Base-by-base conservation (phyloP, 2,888 invertebrate species). In the Nipponacmea schrenckii region DNA sequence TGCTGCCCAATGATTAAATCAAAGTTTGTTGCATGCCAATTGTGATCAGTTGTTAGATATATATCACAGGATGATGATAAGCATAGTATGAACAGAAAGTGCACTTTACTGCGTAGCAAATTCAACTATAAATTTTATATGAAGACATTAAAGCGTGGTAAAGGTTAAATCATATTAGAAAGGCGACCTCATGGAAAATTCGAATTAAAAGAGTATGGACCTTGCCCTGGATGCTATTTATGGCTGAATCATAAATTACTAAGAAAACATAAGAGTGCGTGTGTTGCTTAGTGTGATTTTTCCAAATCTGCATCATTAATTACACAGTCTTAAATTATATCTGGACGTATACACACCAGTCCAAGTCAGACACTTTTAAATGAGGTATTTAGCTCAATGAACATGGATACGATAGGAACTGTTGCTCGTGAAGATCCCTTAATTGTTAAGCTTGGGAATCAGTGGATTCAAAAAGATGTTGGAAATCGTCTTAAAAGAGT, bases 91-190 rank as follows among this genome's bases (percentile, higher is more conserved):
- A 56, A 56, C 56, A 56, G 56, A 56, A 56, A 56, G 56, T 56
- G 56, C 56, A 56, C 56, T 56, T 56, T 56, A 56, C 56, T 56
- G 56, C 56, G 56, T 56, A 56, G 56, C 56, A 56, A 56, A 56
- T 56, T 56, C 20, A 56, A 56, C 56, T 17, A 56, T 56, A 17
- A 56, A n/a, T 56, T 56, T 56, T 15, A 56, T 20, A 56, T 56
- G 56, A 56, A 56, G 12, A 56, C 56, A 56, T 56, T 56, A 56
- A 56, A 56, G 56, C 56, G 56, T 56, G 56, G 56, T 56, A 56
- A 56, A 20, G 56, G 56, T 56, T 12, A 56, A 56, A 56, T 56
- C 56, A 56, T 56, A 56, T 56, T 56, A 56, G 56, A 56, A 56
- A 56, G 56, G 56, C 56, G 56, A 20, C 56, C 56, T 56, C 56